phyloP scores from a whole-genome alignment of 1,140 invertebrate species.

The Calliopsis andreniformis region DNA sequence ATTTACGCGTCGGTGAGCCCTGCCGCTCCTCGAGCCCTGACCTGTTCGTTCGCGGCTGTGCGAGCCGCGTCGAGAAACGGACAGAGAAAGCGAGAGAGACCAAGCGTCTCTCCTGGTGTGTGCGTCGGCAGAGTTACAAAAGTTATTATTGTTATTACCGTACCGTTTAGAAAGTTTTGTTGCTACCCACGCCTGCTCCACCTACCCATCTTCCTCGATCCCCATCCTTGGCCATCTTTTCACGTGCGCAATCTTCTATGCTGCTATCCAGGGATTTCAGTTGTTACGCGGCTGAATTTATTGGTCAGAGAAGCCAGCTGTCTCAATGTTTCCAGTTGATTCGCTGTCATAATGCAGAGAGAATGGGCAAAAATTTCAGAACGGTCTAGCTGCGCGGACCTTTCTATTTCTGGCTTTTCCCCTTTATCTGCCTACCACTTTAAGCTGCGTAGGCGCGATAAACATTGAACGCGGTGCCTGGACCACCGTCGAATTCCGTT shows the following conservation, averaged over 20 bases:
- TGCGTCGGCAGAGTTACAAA: constrained; percentile 77
- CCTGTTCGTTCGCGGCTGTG: constrained; percentile 15
- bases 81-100: too few species aligned
- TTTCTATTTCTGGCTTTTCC: too few species aligned
- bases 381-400: too few species aligned
- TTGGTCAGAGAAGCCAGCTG: not conserved
- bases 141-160: constrained; percentile 82
- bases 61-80: not conserved
- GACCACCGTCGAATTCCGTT: not conserved
- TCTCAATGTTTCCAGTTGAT: constrained; percentile 1
- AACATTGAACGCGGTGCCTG: not conserved
- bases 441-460: not conserved
- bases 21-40: constrained; percentile 18
- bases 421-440: too few species aligned
- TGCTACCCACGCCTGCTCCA: constrained; percentile 56
- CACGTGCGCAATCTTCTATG: constrained; percentile 23
- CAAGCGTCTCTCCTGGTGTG: constrained; percentile 43
- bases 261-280: constrained; percentile 29
- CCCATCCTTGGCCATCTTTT: constrained; percentile 28
- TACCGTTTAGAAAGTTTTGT: constrained; percentile 81
- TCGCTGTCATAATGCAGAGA: not conserved
- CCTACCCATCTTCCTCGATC: constrained; percentile 16
- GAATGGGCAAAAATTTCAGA: too few species aligned
- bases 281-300: constrained; percentile 38
- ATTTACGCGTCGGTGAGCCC: constrained; percentile 77